A percentile compares a stretch with the other conserved stretches of the same genome.
Evolutionary conservation across 2,888 invertebrate species (phyloP).

Genomic region (Panzeria rudis): DNA sequence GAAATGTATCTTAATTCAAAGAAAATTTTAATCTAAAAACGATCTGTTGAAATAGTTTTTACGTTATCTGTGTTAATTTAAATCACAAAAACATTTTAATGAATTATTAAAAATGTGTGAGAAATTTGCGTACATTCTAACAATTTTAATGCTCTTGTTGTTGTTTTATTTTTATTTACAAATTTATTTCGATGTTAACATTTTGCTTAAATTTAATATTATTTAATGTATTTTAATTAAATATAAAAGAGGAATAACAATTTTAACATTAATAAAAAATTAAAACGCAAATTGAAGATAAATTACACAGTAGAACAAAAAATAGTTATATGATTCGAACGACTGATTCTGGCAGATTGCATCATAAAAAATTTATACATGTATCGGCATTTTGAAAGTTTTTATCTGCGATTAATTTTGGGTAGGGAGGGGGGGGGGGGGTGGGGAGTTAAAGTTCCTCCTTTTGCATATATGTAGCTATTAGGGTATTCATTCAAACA

Average conservation of each 20-base stretch:
- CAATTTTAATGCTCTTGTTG: neutral
- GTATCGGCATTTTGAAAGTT: too few species aligned
- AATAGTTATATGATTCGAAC: too few species aligned
- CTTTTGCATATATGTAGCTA: too few species aligned
- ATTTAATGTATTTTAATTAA: too few species aligned
- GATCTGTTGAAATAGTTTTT: neutral
- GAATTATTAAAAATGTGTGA: neutral
- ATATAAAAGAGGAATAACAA: neutral
- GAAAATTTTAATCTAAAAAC: neutral
- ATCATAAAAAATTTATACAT: too few species aligned
- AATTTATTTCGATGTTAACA: constrained; percentile 62
- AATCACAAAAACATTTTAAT: neutral
- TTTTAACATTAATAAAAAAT: neutral
- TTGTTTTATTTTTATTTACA: constrained; percentile 52
- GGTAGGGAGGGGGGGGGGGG: too few species aligned
- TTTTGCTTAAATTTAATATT: constrained; percentile 34
- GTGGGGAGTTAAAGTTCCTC: too few species aligned
- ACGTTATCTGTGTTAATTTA: neutral
- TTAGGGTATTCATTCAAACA: too few species aligned
- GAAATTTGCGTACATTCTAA: neutral
- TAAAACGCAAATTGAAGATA: neutral
- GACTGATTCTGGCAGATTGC: too few species aligned
- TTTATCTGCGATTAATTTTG: too few species aligned
- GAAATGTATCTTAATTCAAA: neutral
- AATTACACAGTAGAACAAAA: neutral